Percentiles rank a stretch among this genome's conserved stretches.
Conservation (phyloP, 2,888 invertebrate genomes). For the Chrysolina americana region DNA sequence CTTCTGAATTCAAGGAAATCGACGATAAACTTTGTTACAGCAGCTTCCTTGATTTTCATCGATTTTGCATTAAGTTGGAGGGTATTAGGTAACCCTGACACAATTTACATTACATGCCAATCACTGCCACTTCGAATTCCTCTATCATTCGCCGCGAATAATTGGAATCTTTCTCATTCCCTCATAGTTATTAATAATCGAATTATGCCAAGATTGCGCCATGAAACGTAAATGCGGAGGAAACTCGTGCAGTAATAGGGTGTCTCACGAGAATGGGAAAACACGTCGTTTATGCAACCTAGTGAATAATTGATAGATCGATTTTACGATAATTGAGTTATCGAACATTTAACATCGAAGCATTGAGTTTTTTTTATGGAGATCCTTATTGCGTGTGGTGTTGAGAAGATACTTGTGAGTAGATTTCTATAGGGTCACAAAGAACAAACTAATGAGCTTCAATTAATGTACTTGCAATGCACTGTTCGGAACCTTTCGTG, state of each 20-base stretch:
- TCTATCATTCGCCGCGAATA: conserved; percentile 10
- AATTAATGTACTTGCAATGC: too few relatives aligned
- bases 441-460: too few relatives aligned
- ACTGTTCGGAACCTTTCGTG: too few relatives aligned
- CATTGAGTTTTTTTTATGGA: not conserved
- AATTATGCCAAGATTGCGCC: conserved; percentile 11
- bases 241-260: not conserved
- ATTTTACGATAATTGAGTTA: not conserved
- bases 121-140: conserved; percentile 5
- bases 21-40: not conserved
- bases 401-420: too few relatives aligned
- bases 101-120: conserved; percentile 5
- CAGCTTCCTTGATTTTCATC: not conserved
- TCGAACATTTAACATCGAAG: not conserved
- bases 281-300: conserved; percentile 3
- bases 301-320: conserved; percentile 4
- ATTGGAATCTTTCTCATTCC: conserved; percentile 13
- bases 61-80: conserved; percentile 7
- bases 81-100: conserved; percentile 13
- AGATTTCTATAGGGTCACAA: too few relatives aligned
- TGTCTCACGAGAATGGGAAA: conserved; percentile 6
- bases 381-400: too few relatives aligned
- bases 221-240: conserved; percentile 9
- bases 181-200: conserved; percentile 4
- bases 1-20: not conserved